A percentile compares a stretch with the other conserved stretches of the same genome.
phyloP scores from a whole-genome alignment of 30 jellyfish, hydroid and myxozoan genomes.

The Cassiopea xamachana region DNA sequence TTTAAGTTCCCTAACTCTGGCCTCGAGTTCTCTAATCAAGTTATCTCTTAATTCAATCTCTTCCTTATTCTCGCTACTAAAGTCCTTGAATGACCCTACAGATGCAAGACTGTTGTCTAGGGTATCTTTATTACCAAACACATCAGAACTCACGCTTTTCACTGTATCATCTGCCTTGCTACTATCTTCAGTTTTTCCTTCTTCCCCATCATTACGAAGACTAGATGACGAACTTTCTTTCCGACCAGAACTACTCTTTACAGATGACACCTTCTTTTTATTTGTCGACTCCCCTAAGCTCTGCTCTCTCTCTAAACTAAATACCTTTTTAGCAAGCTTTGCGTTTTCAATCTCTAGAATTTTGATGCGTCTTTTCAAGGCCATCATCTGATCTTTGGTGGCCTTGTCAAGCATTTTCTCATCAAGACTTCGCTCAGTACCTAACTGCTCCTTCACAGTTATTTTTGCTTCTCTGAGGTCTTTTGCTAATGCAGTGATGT shows the following conservation, averaged over 20 bases:
- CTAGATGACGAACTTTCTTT: slow-evolving; percentile 2
- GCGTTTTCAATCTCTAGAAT: slow-evolving; percentile 69
- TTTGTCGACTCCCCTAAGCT: slow-evolving; percentile 30
- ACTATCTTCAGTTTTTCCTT: neutral
- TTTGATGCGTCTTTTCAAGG: slow-evolving; percentile 55
- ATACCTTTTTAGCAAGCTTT: slow-evolving; percentile 27
- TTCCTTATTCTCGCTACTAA: slow-evolving; percentile 27
- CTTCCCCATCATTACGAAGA: neutral
- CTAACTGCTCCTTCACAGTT: slow-evolving; percentile 72
- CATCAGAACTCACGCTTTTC: slow-evolving; percentile 23
- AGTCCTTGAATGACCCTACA: slow-evolving; percentile 26
- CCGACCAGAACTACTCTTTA: slow-evolving; percentile 20
- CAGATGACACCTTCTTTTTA: slow-evolving; percentile 21
- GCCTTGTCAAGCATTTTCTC: slow-evolving; percentile 71
- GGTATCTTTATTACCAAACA: slow-evolving; percentile 34
- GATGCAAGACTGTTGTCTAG: slow-evolving; percentile 47
- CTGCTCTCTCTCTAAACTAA: slow-evolving; percentile 32
- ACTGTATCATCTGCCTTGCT: slow-evolving; percentile 52
- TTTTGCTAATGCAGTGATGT: slow-evolving; percentile 81
- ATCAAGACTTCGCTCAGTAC: slow-evolving; percentile 59
- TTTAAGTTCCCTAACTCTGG: slow-evolving; percentile 52
- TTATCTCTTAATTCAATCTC: slow-evolving; percentile 67
- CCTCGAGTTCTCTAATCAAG: slow-evolving; percentile 73
- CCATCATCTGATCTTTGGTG: slow-evolving; percentile 64
- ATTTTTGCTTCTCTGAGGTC: slow-evolving; percentile 83